Evolutionary conservation across 2,888 invertebrate species (phyloP).

Genomic region (Adelognathus sp.): DNA sequence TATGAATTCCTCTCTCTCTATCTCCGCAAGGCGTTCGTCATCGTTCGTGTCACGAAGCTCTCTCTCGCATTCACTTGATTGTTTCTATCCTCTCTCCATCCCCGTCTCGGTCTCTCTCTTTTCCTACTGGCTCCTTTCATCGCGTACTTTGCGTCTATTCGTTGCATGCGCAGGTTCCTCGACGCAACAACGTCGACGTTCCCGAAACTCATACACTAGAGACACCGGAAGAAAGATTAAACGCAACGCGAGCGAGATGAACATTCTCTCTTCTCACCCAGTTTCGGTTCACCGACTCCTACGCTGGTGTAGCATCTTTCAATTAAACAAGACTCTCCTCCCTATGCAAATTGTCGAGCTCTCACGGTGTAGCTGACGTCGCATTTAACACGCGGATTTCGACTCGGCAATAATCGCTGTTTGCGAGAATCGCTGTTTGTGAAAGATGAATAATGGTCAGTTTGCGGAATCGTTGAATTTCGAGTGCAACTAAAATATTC

Average conservation of each 20-base stretch:
- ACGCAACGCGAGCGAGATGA: not conserved
- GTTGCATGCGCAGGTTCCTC: not conserved
- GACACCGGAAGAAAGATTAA: not conserved
- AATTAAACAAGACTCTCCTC: not conserved
- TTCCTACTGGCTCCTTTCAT: not conserved
- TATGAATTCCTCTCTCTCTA: not conserved
- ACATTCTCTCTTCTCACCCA: not conserved
- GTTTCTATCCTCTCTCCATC: not conserved
- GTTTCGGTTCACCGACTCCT: not conserved
- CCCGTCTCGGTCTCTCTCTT: not conserved
- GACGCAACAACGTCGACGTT: not conserved
- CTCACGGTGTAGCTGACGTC: not conserved
- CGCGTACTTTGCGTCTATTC: not conserved
- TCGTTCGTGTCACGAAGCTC: not conserved
- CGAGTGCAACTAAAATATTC: too few species aligned
- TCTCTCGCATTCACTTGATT: not conserved
- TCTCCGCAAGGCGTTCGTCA: not conserved
- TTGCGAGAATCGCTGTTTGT: not conserved
- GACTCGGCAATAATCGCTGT: not conserved
- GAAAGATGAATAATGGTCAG: too few species aligned
- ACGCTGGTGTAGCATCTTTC: not conserved
- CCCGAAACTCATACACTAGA: not conserved
- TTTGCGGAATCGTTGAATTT: too few species aligned
- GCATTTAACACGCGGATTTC: not conserved
- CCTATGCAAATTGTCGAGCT: not conserved